These are phyloP conservation scores for Neodiprion fabricii DNA, from an alignment of 1,140 invertebrate species.

Conservation along the genomic window DNA sequence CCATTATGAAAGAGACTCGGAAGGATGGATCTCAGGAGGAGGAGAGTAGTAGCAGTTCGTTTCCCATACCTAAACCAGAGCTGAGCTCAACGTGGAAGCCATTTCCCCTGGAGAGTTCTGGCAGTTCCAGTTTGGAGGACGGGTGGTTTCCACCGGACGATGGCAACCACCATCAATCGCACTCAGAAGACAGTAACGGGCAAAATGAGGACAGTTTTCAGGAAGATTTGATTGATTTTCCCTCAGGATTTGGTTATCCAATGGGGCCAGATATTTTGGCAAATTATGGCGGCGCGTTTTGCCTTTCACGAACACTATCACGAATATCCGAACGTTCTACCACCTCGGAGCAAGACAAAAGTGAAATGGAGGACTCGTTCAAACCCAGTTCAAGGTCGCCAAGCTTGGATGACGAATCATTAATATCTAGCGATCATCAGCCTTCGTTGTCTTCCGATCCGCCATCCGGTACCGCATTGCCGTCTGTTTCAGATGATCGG, in stretches of 20 bases:
- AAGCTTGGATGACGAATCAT: constrained; percentile 82
- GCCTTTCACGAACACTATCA: constrained; percentile 76
- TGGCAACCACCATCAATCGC: constrained; percentile 61
- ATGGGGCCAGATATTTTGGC: constrained; percentile 73
- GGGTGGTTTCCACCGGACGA: constrained; percentile 79
- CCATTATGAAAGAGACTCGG: constrained; percentile 44
- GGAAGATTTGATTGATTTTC: constrained; percentile 77
- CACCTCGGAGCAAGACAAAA: constrained; percentile 80
- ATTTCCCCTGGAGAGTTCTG: constrained; percentile 81
- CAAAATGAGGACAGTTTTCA: constrained; percentile 72
- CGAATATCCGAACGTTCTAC: constrained; percentile 87
- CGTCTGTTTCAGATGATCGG: constrained; percentile 74
- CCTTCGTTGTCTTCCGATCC: constrained; percentile 85
- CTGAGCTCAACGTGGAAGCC: constrained; percentile 78
- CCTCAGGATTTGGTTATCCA: constrained; percentile 74
- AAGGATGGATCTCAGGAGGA: constrained; percentile 52
- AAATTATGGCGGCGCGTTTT: constrained; percentile 73
- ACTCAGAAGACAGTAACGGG: constrained; percentile 67
- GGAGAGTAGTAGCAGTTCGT: constrained; percentile 74
- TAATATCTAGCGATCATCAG: constrained; percentile 82
- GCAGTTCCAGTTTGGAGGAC: constrained; percentile 82
- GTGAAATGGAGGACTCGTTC: constrained; percentile 83
- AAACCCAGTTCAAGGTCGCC: constrained; percentile 81
- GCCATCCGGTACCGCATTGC: constrained; percentile 60
- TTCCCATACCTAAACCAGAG: constrained; percentile 67